Base-by-base conservation (phyloP, 2,113 vertebrate genomes). In the Saccopteryx leptura region DNA sequence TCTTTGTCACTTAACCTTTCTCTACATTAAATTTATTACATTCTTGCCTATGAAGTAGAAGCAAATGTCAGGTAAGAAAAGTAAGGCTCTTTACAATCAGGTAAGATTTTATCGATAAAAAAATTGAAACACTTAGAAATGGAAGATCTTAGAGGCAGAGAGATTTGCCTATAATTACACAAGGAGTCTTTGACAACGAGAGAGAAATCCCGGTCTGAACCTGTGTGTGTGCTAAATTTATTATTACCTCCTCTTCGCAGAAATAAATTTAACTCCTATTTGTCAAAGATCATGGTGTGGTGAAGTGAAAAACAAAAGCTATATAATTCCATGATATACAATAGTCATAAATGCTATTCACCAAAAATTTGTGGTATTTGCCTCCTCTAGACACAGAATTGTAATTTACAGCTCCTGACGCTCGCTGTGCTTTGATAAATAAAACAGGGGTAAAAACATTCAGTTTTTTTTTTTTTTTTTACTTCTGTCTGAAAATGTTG, bases 61-160 rank as follows among this genome's bases (percentile, higher is more conserved):
- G 9, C 24, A 92, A 94, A 81, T 84, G 61, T 79, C 18, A 82
- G 66, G 14, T 15, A 88, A 81, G 50, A 66, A 90, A 28, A 2
- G 4, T 26, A 71, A 54, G 10, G 26, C 2, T 46, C 26, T 60
- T 65, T 75, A 88, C 88, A 81, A 63, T 0, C 0, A 24, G 48
- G 17, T 48, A 84, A 54, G 48, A 50, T 26, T 90, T 95, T 88
- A 56, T 50, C 28, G 4, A 26, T 60, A 87, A 72, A 4, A 11
- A 81, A 89, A 85, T 56, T 54, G 15, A 88, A 90, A 26, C 48
- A 78, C 13, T 68, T 50, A 78, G 18, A 86, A 96, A 74, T 65
- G 28, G 21, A 50, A 65, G 3, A 65, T 79, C 46, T 71, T 52
- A 80, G 48, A 60, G 10, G 10, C 4, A 63, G 2, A 19, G 5